A percentile compares a stretch with the other conserved stretches of the same genome.
Conservation (phyloP, 2,888 invertebrate species). For the Taphrorychus bicolor region DNA sequence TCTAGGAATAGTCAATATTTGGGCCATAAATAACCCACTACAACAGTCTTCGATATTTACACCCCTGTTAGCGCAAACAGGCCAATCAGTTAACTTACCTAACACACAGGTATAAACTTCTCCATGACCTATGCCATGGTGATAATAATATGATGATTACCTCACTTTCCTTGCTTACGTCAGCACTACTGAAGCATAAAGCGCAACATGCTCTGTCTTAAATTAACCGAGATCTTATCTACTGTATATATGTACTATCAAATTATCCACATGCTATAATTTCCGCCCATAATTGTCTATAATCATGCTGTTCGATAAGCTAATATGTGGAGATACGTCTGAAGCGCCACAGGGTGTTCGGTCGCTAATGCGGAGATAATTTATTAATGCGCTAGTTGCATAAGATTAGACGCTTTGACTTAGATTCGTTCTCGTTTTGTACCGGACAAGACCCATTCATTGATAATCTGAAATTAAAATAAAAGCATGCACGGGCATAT, state of each 20-base stretch:
- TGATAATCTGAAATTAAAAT: constrained; percentile 15
- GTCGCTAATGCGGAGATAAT: constrained; percentile 28
- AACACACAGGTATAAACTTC: not conserved
- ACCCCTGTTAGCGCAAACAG: not conserved
- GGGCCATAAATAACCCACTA: not conserved
- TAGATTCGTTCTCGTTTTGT: not conserved
- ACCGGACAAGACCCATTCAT: too few species aligned
- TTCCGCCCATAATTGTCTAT: constrained; percentile 45
- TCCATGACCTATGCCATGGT: not conserved
- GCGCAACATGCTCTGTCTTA: too few species aligned
- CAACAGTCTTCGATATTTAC: too few species aligned
- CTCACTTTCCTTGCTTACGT: not conserved
- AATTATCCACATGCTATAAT: constrained; percentile 45
- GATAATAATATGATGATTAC: not conserved
- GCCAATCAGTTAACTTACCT: too few species aligned
- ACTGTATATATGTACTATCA: constrained; percentile 31
- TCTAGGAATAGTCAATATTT: not conserved
- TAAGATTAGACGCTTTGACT: not conserved
- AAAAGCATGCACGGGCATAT: constrained; percentile 35
- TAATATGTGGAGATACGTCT: constrained; percentile 33
- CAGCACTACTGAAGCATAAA: not conserved
- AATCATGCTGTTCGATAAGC: constrained; percentile 41
- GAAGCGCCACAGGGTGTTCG: constrained; percentile 38
- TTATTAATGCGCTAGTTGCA: constrained; percentile 21
- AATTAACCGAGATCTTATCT: constrained; percentile 41